Evolutionary conservation across 2,113 vertebrate genomes (phyloP), one percentile per base, ranked within the genome.

Genomic region (Ictalurus furcatus): DNA sequence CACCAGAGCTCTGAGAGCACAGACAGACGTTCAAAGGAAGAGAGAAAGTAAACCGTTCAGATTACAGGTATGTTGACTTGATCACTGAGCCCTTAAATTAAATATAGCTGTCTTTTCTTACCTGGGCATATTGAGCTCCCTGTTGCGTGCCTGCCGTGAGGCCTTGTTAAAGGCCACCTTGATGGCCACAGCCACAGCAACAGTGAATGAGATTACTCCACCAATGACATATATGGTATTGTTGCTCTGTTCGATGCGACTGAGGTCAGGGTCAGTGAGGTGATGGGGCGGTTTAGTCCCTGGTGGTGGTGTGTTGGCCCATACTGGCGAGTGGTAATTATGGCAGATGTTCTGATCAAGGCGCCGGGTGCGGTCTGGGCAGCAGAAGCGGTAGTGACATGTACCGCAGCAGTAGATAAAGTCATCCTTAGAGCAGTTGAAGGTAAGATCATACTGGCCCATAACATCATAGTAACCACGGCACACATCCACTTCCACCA

Each of bases 311-410:
- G 97, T 96, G 88, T 97, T 97, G 93, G 97, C 96, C 97, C 97
- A 98, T 90, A 96, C 95, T 2, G 97, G 97, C 12, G 96, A 97
- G 93, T 96, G 90, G 67, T 97, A 97, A 94, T 98, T 98, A 83
- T 94, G 96, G 91, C 97, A 98, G 91, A 56, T 92, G 23, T 96
- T 95, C 94, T 98, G 97, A 30, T 97, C 96, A 91, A 98, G 95
- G 44, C 97, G 96, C 86, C 95, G 96, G 84, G 90, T 93, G 14
- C 95, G 95, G 21, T 97, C 97, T 16, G 97, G 97, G 85, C 97
- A 98, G 96, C 97, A 98, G 95, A 98, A 98, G 81, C 97, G 97
- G 88, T 97, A 98, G 90, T 98, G 97, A 92, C 97, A 98, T 1
- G 97, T 98, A 56, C 97, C 97, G 21, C 97, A 98, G 93, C 97